Base-by-base conservation (phyloP, 2,797 vertebrate genomes). In the Pseudochirops corinnae region DNA sequence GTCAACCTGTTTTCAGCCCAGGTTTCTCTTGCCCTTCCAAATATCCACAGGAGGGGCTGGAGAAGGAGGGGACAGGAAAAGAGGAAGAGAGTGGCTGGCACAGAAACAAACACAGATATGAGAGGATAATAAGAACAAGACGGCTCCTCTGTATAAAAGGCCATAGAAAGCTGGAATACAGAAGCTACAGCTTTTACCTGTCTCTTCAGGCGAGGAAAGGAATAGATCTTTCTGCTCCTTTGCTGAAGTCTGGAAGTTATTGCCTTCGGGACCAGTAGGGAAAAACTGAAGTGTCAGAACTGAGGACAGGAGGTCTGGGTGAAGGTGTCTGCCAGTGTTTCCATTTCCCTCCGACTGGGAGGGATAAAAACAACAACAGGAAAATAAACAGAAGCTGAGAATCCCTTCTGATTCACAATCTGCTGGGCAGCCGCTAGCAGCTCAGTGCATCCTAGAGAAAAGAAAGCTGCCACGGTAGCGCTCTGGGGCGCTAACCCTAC, bases 241-340 rank as follows among this genome's bases (percentile, higher is more conserved):
- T 91, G 90, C 52, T 55, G 90, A 91, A 91, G 52, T 91, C 90
- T 91, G 90, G 90, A 91, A 91, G 90, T 91, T 91, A 55, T 33
- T 91, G 90, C 90, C 52, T 91, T 91, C 90, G 90, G 29, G 29
- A 31, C 13, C 29, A 55, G 28, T 14, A 91, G 18, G 90, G 55
- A 55, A 91, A 91, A 55, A 55, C 52, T 53, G 90, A n/a, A 55
- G 50, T 91, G 24, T 53, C 50, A 55, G 52, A 91, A 91, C 50
- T 53, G 90, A 91, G 53, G 55, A 55, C 29, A 91, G 90, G 52
- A 91, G 31, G 90, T 55, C 50, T 91, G 90, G 52, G 52, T 53
- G 55, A 91, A 91, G 50, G 90, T 91, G 28, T 91, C 90, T 91
- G 90, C 90, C 90, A 53, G 52, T 53, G 90, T 55, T 91, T 91